Conservation (phyloP, 2,113 vertebrate species). For the Parotia lawesii region DNA sequence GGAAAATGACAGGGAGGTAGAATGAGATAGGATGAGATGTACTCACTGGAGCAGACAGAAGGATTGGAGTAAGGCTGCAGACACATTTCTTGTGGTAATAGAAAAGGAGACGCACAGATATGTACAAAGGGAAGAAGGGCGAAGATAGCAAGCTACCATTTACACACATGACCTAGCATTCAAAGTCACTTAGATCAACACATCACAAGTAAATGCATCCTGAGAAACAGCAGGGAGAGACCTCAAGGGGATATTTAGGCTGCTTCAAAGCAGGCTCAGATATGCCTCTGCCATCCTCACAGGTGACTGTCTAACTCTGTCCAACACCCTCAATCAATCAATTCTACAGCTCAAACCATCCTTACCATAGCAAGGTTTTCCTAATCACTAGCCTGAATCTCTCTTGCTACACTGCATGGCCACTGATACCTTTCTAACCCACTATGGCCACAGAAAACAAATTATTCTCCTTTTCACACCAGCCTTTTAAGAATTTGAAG, state of each 20-base stretch:
- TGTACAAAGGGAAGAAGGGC: not conserved
- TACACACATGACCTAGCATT: not conserved
- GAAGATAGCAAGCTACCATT: not conserved
- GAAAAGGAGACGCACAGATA: not conserved
- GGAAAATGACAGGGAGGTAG: not conserved
- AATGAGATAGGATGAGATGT: not conserved
- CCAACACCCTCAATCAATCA: not conserved
- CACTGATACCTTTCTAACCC: not conserved
- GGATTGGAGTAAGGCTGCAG: not conserved
- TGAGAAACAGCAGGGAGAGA: not conserved
- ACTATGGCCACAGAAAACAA: not conserved
- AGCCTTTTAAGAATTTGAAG: not conserved
- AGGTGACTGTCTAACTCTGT: not conserved
- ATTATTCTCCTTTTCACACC: not conserved
- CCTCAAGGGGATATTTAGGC: not conserved
- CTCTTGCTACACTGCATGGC: not conserved
- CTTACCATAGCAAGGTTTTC: not conserved
- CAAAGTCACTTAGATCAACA: not conserved
- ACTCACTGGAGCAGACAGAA: not conserved
- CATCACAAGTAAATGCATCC: not conserved
- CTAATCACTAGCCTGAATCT: not conserved
- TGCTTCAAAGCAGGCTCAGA: slow-evolving; percentile 4
- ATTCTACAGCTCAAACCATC: not conserved
- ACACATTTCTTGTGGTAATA: not conserved
- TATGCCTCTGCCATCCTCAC: not conserved